Conservation (phyloP, 2,888 invertebrate genomes). For the Molanna angustata region DNA sequence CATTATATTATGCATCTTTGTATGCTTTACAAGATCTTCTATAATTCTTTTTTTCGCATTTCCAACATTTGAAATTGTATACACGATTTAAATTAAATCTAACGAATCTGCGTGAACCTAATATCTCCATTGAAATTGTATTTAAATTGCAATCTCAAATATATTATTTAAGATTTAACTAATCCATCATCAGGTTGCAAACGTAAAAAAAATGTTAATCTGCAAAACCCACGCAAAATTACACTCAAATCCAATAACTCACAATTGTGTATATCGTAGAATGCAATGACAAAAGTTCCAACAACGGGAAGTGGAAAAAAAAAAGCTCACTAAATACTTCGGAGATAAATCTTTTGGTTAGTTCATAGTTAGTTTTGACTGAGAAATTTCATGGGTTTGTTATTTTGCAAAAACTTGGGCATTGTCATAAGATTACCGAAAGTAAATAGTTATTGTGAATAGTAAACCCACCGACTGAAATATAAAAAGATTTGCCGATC, state of each 20-base stretch:
- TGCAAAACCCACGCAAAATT: slow-evolving; percentile 7
- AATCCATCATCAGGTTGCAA: too few relatives aligned
- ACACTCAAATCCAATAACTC: neutral
- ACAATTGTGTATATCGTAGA: slow-evolving; percentile 1
- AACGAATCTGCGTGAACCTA: too few relatives aligned
- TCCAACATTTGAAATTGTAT: too few relatives aligned
- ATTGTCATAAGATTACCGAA: slow-evolving; percentile 15
- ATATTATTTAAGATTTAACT: too few relatives aligned
- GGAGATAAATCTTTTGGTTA: neutral
- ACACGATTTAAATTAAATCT: too few relatives aligned
- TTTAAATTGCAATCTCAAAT: too few relatives aligned
- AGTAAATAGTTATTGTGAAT: slow-evolving; percentile 16
- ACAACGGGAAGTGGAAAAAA: slow-evolving; percentile 1
- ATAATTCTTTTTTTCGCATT: too few relatives aligned
- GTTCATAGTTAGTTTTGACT: neutral
- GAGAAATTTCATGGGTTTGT: slow-evolving; percentile 20
- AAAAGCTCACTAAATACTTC: neutral
- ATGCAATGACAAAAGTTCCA: too few relatives aligned
- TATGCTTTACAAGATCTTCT: too few relatives aligned
- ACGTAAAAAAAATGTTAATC: neutral
- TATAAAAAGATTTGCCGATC: slow-evolving; percentile 1
- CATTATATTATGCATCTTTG: too few relatives aligned
- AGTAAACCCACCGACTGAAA: slow-evolving; percentile 12
- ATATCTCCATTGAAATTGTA: too few relatives aligned
- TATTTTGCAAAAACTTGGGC: slow-evolving; percentile 5